Evolutionary conservation across 2,888 invertebrate genomes (phyloP), one percentile per base, ranked within the genome.

Genomic region (Cephus nigrinus): DNA sequence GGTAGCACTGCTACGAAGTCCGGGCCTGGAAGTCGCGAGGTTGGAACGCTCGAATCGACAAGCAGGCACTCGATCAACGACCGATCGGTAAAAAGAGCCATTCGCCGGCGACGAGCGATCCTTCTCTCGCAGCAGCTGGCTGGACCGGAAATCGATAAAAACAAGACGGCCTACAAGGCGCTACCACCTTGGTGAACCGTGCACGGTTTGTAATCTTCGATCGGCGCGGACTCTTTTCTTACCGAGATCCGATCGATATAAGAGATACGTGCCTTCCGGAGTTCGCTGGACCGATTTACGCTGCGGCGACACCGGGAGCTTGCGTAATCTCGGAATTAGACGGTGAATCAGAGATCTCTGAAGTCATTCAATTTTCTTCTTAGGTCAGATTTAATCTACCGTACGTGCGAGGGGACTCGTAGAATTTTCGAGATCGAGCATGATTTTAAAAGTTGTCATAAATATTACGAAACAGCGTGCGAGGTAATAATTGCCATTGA

Each of bases 51-150:
- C 84, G 84, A 86, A 86, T 86, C 81, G 79, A 80, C 80, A 83
- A 86, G 82, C 81, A 84, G 80, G 76, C 82, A 81, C 81, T 82
- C 85, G 84, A 86, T 86, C 80, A 75, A 69, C 74, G 75, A 23
- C 31, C 55, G 55, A 55, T 55, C 55, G 23, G 23, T 55, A 55
- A 55, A 55, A 40, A 55, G 5, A 23, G 23, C 71, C 30, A 71
- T 71, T 71, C 71, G 71, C 12, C 71, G 71, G 71, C 71, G 32
- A 71, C 32, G 71, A 55, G 23, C 55, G 55, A 55, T 55, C 31
- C 33, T 30, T 71, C 71, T 30, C 71, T 34, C 11, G 32, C 71
- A 32, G 71, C 32, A 71, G 33, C 71, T 34, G 71, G 31, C 71
- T 71, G 71, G 71, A 71, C 71, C 71, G 33, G 33, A 71, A 32